Base-by-base conservation (phyloP, 1,140 invertebrate species). In the Vanessa atalanta region DNA sequence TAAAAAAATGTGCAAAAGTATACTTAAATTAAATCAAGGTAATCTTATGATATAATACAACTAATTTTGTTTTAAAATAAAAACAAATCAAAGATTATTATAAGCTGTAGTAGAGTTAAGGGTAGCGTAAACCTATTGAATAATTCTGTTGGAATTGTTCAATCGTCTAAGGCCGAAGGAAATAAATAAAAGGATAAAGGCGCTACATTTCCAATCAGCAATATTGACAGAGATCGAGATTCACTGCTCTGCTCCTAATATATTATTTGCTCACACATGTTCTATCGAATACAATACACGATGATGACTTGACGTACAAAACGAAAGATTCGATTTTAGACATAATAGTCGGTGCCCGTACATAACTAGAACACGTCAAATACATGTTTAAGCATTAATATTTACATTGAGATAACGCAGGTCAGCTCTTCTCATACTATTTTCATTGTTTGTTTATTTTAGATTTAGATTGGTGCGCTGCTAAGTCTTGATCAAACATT, bases 161-260 rank as follows among this genome's bases (percentile, higher is more conserved):
- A 12, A 43, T 15, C 57, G 13, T 5, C 3, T 31, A 61, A 23
- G 26, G 13, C n/a, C 57, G 26, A 37, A 23, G 16, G 6, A 8
- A 37, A 37, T 61, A 61, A 37, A 37, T 61, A 61, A 61, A 23
- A 12, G 31, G 14, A 61, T 31, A 61, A 31, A 61, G 7, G 26
- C 5, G 1, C 57, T 4, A 26, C 23, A 61, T 31, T 31, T 37
- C 57, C 57, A 31, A 31, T 61, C 14, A 61, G 31, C 26, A 12
- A 63, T 60, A 60, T 87, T 88, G 83, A 88, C 83, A 83, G 82
- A 82, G 80, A 79, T 73, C 48, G 70, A 75, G 68, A 70, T 79
- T 64, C 53, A 57, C 53, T 57, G 13, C 16, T 70, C 65, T 23
- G 65, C 61, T 66, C 55, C 65, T 75, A 74, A 79, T 65, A 73